Conservation (phyloP, 2,113 vertebrate genomes). For the Menura novaehollandiae region DNA sequence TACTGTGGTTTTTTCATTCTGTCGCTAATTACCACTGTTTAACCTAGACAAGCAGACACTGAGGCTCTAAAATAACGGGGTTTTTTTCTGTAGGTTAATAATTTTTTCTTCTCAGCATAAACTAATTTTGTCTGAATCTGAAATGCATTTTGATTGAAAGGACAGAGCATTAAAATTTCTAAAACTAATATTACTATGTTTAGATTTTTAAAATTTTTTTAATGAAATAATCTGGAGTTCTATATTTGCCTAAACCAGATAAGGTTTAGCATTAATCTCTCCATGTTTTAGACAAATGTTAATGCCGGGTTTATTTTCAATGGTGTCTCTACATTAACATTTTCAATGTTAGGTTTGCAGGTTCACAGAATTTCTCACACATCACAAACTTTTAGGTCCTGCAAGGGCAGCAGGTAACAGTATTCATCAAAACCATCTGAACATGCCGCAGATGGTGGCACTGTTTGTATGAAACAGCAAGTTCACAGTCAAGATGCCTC, state of each 20-base stretch:
- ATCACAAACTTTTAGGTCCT: neutral
- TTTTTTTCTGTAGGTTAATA: neutral
- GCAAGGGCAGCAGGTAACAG: neutral
- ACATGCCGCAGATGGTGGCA: accelerated
- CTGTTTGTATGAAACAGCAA: neutral
- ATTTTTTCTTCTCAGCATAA: neutral
- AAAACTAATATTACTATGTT: neutral
- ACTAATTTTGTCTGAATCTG: neutral
- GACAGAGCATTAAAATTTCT: neutral
- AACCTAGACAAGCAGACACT: neutral
- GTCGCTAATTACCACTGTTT: neutral
- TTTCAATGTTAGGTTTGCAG: neutral
- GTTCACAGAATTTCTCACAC: neutral
- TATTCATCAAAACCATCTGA: neutral
- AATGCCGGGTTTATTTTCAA: neutral
- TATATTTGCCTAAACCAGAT: neutral
- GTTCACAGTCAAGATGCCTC: neutral
- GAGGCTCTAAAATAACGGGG: neutral
- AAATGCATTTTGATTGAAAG: neutral
- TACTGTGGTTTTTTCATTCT: neutral
- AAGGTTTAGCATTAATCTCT: neutral
- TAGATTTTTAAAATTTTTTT: neutral
- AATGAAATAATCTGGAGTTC: neutral
- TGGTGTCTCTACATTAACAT: neutral
- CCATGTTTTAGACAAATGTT: neutral